Evolutionary conservation across 2,888 invertebrate genomes (phyloP).

Genomic region (Drosophila silvestris): DNA sequence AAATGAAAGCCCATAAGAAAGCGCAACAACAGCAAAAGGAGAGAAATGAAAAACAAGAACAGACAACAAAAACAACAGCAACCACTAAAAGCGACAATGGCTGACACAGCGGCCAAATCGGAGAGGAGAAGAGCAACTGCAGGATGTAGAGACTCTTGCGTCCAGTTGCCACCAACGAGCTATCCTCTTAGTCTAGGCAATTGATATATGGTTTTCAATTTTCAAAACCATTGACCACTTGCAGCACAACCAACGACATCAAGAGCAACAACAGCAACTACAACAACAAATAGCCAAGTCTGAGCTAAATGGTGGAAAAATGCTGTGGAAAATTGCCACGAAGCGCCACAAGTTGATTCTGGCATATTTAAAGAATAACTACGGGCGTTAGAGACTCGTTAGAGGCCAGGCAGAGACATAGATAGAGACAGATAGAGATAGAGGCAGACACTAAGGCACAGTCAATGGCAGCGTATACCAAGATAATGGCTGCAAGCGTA

Average conservation of each 20-base stretch:
- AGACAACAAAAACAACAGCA: conserved; percentile 31
- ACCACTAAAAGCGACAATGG: conserved; percentile 45
- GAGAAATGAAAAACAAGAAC: conserved; percentile 19
- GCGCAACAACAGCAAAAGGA: conserved; percentile 35
- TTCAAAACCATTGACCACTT: conserved; percentile 74
- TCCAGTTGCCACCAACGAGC: conserved; percentile 33
- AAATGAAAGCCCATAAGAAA: conserved; percentile 83
- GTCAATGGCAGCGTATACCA: conserved; percentile 20
- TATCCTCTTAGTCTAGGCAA: conserved; percentile 76
- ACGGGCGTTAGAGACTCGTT: conserved; percentile 33
- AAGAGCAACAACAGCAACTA: conserved; percentile 19
- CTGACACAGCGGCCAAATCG: conserved; percentile 9
- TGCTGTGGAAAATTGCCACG: conserved; percentile 28
- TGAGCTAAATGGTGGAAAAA: conserved; percentile 35
- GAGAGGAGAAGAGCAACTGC: background rate
- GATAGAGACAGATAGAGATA: background rate
- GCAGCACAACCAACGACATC: conserved; percentile 31
- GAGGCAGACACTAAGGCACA: background rate
- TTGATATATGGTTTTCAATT: conserved; percentile 84
- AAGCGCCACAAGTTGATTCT: conserved; percentile 34
- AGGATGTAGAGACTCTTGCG: conserved; percentile 15
- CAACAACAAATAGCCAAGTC: conserved; percentile 1
- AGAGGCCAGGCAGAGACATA: background rate
- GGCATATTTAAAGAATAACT: conserved; percentile 71
- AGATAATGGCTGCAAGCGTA: conserved; percentile 70